Conservation (phyloP, 2,888 invertebrate genomes). For the Tetramorium bicarinatum region DNA sequence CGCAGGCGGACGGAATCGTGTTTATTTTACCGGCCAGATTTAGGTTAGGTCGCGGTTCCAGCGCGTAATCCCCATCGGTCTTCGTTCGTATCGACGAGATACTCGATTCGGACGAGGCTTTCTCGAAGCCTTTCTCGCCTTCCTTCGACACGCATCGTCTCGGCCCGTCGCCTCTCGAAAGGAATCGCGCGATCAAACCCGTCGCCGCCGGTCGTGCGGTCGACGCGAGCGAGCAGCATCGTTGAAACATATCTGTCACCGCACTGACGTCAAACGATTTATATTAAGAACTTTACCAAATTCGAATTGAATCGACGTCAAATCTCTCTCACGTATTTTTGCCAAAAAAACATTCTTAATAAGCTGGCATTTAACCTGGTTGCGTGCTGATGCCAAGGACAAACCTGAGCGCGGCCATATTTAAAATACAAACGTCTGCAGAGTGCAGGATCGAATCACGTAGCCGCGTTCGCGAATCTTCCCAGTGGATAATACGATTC, state of each 20-base stretch:
- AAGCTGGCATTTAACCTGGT: background rate
- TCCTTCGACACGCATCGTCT: background rate
- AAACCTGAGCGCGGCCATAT: background rate
- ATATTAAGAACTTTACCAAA: background rate
- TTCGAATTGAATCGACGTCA: background rate
- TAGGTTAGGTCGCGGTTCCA: background rate
- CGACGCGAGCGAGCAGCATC: background rate
- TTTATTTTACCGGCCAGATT: background rate
- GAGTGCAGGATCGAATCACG: background rate
- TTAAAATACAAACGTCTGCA: background rate
- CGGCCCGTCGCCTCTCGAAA: background rate
- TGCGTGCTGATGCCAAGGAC: too few relatives aligned
- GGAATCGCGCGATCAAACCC: background rate
- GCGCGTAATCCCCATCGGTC: background rate
- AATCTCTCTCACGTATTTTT: background rate
- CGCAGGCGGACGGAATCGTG: background rate
- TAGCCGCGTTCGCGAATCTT: background rate
- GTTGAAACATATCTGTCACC: conserved; percentile 29
- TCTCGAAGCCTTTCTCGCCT: background rate
- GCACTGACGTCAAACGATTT: background rate
- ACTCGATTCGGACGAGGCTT: background rate
- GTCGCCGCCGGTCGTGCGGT: background rate
- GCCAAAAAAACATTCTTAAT: background rate
- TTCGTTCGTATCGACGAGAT: background rate
- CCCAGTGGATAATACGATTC: background rate